A percentile compares a stretch with the other conserved stretches of the same genome.
Evolutionary conservation across 2,888 invertebrate species (phyloP).

Genomic region (Lasioglossum vierecki): DNA sequence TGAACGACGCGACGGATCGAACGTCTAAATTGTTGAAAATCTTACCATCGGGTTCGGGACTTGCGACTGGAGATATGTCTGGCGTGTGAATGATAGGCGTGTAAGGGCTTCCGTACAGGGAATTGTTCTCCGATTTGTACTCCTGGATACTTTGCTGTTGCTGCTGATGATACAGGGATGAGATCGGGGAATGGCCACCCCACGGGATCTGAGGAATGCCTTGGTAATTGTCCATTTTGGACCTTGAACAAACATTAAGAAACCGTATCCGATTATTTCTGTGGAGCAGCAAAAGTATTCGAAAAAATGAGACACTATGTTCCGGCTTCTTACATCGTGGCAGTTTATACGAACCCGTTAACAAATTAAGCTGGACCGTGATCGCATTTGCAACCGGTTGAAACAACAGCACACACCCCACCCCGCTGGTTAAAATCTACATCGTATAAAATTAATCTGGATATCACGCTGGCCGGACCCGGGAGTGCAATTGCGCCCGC

Average conservation of each 20-base stretch:
- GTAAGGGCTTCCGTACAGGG: constrained; percentile 83
- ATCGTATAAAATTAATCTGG: constrained; percentile 13
- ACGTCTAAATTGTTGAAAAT: not conserved
- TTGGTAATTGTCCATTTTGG: constrained; percentile 83
- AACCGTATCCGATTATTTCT: constrained; percentile 12
- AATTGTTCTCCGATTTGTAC: constrained; percentile 83
- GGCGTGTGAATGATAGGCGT: constrained; percentile 89
- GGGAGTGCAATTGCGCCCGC: not conserved
- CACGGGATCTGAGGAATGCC: constrained; percentile 82
- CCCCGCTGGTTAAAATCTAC: not conserved
- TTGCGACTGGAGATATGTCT: constrained; percentile 93
- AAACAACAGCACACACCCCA: not conserved
- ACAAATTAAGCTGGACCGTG: not conserved
- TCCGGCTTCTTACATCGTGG: too few species aligned
- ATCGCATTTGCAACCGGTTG: constrained; percentile 2
- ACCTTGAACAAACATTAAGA: constrained; percentile 71
- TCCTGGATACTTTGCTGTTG: constrained; percentile 82
- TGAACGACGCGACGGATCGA: not conserved
- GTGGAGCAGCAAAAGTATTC: not conserved
- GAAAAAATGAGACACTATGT: too few species aligned
- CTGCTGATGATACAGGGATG: constrained; percentile 84
- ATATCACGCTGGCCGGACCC: constrained; percentile 5
- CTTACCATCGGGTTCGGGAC: constrained; percentile 91
- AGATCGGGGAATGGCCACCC: constrained; percentile 83
- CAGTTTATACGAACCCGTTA: too few species aligned